Conservation (phyloP, 2,797 vertebrate genomes). For the Yasuhikotakia modesta region DNA sequence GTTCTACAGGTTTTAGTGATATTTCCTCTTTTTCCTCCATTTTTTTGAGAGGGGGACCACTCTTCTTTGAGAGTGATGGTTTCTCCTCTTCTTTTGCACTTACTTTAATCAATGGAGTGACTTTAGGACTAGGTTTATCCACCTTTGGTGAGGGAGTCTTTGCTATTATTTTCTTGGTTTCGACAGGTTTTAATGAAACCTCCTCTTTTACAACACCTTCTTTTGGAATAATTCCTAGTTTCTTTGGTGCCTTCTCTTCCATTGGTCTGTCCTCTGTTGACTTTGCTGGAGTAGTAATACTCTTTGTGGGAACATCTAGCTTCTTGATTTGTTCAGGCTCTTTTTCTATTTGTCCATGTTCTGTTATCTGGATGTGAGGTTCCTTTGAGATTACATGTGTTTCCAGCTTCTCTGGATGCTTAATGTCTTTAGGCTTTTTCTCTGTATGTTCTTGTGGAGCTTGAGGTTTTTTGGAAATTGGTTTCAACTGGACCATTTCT, state of each 20-base stretch:
- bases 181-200: conserved; percentile 55
- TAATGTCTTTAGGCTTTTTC: conserved; percentile 52
- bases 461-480: conserved; percentile 49
- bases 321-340: conserved; percentile 48
- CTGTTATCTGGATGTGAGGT: conserved; percentile 29
- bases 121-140: conserved; percentile 41
- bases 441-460: conserved; percentile 29
- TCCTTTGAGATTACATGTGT: conserved; percentile 38
- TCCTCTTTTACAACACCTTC: conserved; percentile 51
- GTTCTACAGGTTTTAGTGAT: conserved; percentile 57
- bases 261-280: conserved; percentile 49
- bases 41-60: background rate
- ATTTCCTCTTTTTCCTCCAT: conserved; percentile 34
- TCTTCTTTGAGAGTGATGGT: background rate
- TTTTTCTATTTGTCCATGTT: conserved; percentile 41
- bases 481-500: conserved; percentile 57
- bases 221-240: conserved; percentile 37
- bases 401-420: conserved; percentile 28
- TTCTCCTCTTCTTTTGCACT: conserved; percentile 52
- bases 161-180: conserved; percentile 35
- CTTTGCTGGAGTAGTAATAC: conserved; percentile 43
- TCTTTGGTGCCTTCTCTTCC: conserved; percentile 56
- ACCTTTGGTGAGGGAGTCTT: conserved; percentile 57
- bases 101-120: conserved; percentile 15
- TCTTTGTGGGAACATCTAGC: conserved; percentile 47